These are phyloP conservation scores for Avahi laniger DNA, from an alignment of 2,797 vertebrate species.

Conservation along the genomic window DNA sequence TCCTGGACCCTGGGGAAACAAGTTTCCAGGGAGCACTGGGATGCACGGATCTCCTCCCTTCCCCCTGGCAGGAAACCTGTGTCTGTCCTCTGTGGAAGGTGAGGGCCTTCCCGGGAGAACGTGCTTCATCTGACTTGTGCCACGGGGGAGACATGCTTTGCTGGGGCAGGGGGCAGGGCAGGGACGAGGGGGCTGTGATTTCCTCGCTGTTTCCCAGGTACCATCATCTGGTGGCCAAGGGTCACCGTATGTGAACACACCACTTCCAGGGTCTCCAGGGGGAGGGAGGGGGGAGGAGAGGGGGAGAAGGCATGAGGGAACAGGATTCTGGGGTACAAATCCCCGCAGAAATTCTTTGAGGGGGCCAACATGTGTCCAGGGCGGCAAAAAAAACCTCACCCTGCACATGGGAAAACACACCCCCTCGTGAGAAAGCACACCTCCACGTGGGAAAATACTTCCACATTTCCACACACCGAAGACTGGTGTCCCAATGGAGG, in stretches of 20 bases:
- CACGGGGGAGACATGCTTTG: constrained; percentile 68
- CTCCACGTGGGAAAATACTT: constrained; percentile 55
- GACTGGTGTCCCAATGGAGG: constrained; percentile 64
- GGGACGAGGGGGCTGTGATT: not conserved
- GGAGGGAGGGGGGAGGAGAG: not conserved
- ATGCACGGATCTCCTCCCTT: not conserved
- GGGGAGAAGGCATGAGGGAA: constrained; percentile 56
- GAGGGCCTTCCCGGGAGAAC: not conserved
- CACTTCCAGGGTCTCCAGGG: constrained; percentile 73
- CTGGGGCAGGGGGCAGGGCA: not conserved
- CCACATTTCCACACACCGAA: constrained; percentile 54
- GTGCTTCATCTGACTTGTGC: constrained; percentile 53
- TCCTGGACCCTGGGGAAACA: constrained; percentile 25
- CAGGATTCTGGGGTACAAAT: constrained; percentile 73
- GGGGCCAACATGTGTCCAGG: constrained; percentile 76
- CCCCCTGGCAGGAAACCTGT: not conserved
- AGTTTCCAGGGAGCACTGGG: constrained; percentile 41
- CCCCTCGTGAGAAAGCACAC: constrained; percentile 66
- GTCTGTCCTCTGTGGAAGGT: constrained; percentile 22
- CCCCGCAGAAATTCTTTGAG: constrained; percentile 70
- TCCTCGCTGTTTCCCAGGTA: constrained; percentile 44
- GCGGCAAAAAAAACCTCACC: constrained; percentile 71
- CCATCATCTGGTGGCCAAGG: constrained; percentile 54
- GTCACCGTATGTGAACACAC: constrained; percentile 55
- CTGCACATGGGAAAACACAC: constrained; percentile 79